phyloP scores from a whole-genome alignment of 2,113 vertebrate species.

The Conger conger region DNA sequence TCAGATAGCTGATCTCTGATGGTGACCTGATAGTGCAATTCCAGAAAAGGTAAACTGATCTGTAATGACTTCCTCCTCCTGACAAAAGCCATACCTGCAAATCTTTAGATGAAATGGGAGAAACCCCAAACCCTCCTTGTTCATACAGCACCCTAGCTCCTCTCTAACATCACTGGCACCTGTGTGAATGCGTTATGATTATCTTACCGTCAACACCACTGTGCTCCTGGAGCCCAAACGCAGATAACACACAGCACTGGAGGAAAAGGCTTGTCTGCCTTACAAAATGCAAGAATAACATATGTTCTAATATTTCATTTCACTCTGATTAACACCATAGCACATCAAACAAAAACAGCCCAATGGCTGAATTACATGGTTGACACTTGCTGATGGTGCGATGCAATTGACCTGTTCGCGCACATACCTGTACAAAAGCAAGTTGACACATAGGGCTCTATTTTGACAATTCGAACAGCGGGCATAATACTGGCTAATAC shows the following conservation, averaged over 20 bases:
- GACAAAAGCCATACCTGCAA: slow-evolving; percentile 34
- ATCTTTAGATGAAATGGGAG: slow-evolving; percentile 24
- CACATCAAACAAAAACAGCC: too few relatives aligned
- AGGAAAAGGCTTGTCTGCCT: neutral
- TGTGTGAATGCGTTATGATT: neutral
- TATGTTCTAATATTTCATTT: neutral
- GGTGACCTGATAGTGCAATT: slow-evolving; percentile 4
- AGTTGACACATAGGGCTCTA: too few relatives aligned
- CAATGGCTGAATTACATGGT: too few relatives aligned
- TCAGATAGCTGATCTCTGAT: slow-evolving; percentile 21
- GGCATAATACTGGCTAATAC: too few relatives aligned
- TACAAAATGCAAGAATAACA: neutral
- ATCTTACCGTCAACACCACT: slow-evolving; percentile 15
- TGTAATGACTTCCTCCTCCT: slow-evolving; percentile 13
- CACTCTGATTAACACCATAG: neutral
- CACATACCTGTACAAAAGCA: neutral
- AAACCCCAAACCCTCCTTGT: slow-evolving; percentile 21
- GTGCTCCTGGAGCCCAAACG: neutral
- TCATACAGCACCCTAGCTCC: slow-evolving; percentile 16
- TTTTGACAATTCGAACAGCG: neutral
- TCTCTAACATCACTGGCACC: slow-evolving; percentile 23
- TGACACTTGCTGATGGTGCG: neutral
- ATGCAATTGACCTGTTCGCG: neutral
- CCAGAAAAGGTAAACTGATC: slow-evolving; percentile 29
- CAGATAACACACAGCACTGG: neutral